Conservation (phyloP, 2,888 invertebrate species). For the Bombyx huttoni region DNA sequence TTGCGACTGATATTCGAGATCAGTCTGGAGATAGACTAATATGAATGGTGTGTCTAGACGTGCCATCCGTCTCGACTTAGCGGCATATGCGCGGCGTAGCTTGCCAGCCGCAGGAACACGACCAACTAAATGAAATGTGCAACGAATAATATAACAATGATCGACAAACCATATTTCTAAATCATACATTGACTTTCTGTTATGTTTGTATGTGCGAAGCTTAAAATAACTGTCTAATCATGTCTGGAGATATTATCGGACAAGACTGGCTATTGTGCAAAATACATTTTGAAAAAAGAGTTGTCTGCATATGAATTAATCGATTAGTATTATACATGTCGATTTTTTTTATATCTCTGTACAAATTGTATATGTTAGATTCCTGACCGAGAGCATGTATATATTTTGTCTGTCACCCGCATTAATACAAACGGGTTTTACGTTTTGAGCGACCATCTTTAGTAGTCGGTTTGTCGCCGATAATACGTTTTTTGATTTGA, state of each 20-base stretch:
- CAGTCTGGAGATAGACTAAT: slow-evolving; percentile 44
- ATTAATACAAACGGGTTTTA: too few species aligned
- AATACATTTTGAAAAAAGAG: slow-evolving; percentile 22
- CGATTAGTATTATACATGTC: too few species aligned
- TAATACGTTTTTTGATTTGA: too few species aligned
- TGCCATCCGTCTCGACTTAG: slow-evolving; percentile 37
- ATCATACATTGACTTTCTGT: slow-evolving; percentile 27
- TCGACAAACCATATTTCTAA: slow-evolving; percentile 27
- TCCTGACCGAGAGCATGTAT: too few species aligned
- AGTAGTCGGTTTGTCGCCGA: too few species aligned
- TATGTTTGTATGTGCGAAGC: slow-evolving; percentile 20
- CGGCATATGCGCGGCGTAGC: slow-evolving; percentile 26
- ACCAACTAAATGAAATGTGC: slow-evolving; percentile 29
- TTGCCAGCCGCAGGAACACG: slow-evolving; percentile 24
- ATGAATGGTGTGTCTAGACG: slow-evolving; percentile 51
- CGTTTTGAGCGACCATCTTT: too few species aligned
- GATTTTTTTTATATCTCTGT: too few species aligned
- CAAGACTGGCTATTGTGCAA: slow-evolving; percentile 21
- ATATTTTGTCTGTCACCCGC: too few species aligned
- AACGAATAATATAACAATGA: slow-evolving; percentile 34
- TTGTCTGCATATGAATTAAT: slow-evolving; percentile 4
- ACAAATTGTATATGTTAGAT: too few species aligned
- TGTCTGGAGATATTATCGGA: slow-evolving; percentile 35
- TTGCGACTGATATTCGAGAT: slow-evolving; percentile 35
- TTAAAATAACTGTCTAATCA: slow-evolving; percentile 38